Evolutionary conservation across 2,797 vertebrate genomes (phyloP).

Genomic region (Sebastes taczanowskii): DNA sequence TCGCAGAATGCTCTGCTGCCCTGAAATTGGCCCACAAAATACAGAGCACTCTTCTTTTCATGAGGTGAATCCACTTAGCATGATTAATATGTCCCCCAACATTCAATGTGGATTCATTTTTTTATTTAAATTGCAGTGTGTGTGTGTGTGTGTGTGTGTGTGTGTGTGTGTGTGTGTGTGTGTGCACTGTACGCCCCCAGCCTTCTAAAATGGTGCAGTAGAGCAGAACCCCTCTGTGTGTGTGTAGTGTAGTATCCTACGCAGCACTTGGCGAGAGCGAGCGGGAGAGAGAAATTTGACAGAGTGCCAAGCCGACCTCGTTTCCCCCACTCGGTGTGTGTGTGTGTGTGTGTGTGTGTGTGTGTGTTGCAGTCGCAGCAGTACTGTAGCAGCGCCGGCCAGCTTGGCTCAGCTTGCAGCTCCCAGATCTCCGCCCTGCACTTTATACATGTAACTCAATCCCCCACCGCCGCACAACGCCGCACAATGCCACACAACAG

Average conservation of each 20-base stretch:
- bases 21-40: conserved; percentile 10
- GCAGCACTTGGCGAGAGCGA: conserved; percentile 58
- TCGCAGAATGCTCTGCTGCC: background rate
- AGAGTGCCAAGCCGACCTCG: conserved; percentile 74
- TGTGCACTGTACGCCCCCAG: conserved; percentile 35
- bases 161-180: background rate
- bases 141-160: background rate
- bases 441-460: conserved; percentile 79
- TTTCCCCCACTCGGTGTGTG: conserved; percentile 63
- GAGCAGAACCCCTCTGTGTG: conserved; percentile 62
- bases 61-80: conserved; percentile 27
- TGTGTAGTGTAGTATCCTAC: conserved; percentile 68
- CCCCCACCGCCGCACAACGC: conserved; percentile 33
- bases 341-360: conserved; percentile 5
- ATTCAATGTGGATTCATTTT: conserved; percentile 21
- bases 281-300: conserved; percentile 69
- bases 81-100: conserved; percentile 25
- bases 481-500: conserved; percentile 7
- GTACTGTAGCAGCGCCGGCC: conserved; percentile 64
- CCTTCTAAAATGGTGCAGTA: conserved; percentile 71
- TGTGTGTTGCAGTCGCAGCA: conserved; percentile 68
- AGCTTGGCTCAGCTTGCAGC: conserved; percentile 67
- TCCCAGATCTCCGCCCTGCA: conserved; percentile 72
- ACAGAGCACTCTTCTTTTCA: conserved; percentile 20
- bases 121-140: background rate